Percentiles rank a stretch among this genome's conserved stretches.
Evolutionary conservation across 2,888 invertebrate species (phyloP).

Genomic region (Timema podura): DNA sequence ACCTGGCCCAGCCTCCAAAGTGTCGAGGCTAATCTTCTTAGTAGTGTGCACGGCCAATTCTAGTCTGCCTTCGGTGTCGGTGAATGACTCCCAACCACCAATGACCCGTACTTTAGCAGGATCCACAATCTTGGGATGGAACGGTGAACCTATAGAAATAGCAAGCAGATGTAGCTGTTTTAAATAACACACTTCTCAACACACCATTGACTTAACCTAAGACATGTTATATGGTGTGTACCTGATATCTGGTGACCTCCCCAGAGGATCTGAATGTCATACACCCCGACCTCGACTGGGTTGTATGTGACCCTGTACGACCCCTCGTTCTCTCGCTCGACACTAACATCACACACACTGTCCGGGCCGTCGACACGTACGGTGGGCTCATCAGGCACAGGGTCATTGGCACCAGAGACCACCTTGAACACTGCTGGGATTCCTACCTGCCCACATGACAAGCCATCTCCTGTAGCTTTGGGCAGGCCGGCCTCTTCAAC

Average conservation of each 20-base stretch:
- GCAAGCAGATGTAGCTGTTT: neutral
- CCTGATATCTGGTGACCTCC: constrained; percentile 50
- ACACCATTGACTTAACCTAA: neutral
- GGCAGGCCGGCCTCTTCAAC: constrained; percentile 57
- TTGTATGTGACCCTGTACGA: constrained; percentile 88
- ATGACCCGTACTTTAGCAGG: constrained; percentile 54
- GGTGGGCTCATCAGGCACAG: constrained; percentile 50
- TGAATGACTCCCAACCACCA: constrained; percentile 53
- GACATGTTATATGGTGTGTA: constrained; percentile 31
- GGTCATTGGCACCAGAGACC: constrained; percentile 32
- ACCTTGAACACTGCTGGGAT: constrained; percentile 51
- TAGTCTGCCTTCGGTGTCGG: constrained; percentile 46
- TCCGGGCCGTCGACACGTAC: constrained; percentile 58
- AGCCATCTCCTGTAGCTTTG: constrained; percentile 57
- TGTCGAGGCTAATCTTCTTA: constrained; percentile 76
- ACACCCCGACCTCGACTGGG: constrained; percentile 87
- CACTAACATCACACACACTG: constrained; percentile 52
- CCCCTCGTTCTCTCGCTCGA: constrained; percentile 49
- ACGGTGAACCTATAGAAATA: constrained; percentile 62
- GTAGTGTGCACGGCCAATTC: constrained; percentile 42
- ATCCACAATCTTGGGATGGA: constrained; percentile 67
- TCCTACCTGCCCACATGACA: constrained; percentile 50
- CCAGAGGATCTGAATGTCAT: constrained; percentile 78
- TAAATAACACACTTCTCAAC: neutral
- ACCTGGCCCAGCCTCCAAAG: constrained; percentile 87